phyloP scores from a whole-genome alignment of 2,113 vertebrate genomes.

The Tiliqua scincoides region DNA sequence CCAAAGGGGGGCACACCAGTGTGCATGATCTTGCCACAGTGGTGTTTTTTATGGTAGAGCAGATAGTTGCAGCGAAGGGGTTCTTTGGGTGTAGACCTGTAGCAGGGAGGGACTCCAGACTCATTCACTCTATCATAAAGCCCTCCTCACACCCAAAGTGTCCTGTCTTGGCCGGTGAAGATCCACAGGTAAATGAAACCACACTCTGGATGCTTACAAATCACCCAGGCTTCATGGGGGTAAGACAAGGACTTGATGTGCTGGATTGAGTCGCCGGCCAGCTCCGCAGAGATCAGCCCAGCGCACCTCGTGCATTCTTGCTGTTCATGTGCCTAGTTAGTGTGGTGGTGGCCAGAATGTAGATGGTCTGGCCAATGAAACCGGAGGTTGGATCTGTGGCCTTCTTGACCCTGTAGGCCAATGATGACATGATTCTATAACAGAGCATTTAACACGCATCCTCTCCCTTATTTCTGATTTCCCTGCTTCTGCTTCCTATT shows the following conservation, averaged over 20 bases:
- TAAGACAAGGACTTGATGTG: neutral
- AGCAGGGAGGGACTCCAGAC: neutral
- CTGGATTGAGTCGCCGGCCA: neutral
- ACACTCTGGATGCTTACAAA: neutral
- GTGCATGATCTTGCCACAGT: neutral
- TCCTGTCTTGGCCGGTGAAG: too few relatives aligned
- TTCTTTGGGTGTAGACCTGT: neutral
- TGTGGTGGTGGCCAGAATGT: neutral
- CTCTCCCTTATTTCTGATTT: too few relatives aligned
- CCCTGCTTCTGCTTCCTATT: neutral
- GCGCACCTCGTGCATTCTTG: neutral
- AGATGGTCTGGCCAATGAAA: neutral
- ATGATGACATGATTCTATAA: too few relatives aligned
- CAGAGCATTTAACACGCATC: neutral
- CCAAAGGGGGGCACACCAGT: neutral
- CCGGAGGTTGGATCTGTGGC: too few relatives aligned
- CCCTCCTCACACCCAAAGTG: neutral
- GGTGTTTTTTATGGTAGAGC: neutral
- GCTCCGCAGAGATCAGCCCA: too few relatives aligned
- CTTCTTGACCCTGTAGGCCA: too few relatives aligned
- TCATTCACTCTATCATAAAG: neutral
- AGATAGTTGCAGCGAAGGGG: neutral
- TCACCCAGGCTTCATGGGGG: neutral
- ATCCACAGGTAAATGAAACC: neutral
- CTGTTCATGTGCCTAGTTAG: neutral